Percentiles rank a stretch among this genome's conserved stretches.
Evolutionary conservation across 2,113 vertebrate genomes (phyloP).

Genomic region (Mastomys natalensis): DNA sequence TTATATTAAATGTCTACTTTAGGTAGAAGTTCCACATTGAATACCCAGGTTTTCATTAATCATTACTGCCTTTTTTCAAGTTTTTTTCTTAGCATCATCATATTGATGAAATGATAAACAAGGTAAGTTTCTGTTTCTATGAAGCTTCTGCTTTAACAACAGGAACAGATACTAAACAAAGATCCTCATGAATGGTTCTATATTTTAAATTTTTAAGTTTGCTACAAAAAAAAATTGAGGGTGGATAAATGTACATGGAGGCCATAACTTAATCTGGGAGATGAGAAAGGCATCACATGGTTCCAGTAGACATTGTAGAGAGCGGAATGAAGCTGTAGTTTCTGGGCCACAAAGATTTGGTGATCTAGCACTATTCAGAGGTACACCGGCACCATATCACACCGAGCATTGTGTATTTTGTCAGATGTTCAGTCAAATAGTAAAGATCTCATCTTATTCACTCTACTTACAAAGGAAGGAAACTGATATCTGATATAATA

Average conservation of each 20-base stretch:
- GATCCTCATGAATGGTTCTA: neutral
- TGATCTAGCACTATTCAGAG: neutral
- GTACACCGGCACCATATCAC: neutral
- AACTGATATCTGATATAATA: neutral
- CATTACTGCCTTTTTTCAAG: neutral
- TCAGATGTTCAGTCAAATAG: constrained; percentile 4
- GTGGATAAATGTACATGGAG: neutral
- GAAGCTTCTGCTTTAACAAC: neutral
- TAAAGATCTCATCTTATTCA: constrained; percentile 30
- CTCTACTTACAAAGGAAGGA: constrained; percentile 10
- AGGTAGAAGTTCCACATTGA: neutral
- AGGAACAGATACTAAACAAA: constrained; percentile 34
- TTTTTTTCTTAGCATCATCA: neutral
- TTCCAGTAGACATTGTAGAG: constrained; percentile 11
- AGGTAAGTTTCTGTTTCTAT: neutral
- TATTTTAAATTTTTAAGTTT: neutral
- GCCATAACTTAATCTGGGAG: neutral
- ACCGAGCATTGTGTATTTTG: neutral
- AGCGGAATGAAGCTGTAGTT: neutral
- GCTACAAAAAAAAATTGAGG: neutral
- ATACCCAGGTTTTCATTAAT: neutral
- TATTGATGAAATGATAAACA: constrained; percentile 5
- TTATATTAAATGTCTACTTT: constrained; percentile 8
- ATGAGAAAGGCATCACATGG: neutral
- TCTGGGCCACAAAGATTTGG: neutral